Evolutionary conservation across 2,113 vertebrate species (phyloP).

Genomic region (Datnioides undecimradiatus): DNA sequence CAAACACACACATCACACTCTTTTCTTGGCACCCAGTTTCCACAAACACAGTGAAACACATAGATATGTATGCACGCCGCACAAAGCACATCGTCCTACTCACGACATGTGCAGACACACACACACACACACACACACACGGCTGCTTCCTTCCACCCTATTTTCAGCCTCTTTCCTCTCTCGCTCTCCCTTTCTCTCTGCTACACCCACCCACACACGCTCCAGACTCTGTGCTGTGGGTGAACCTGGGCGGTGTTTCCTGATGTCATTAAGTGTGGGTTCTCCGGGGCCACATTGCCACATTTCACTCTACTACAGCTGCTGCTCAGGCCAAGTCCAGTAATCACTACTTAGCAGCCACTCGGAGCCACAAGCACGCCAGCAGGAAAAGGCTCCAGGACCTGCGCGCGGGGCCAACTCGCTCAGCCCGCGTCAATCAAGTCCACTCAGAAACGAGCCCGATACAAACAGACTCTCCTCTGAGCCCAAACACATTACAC

Average conservation of each 20-base stretch:
- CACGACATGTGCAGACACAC: slow-evolving; percentile 25
- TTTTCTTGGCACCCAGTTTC: neutral
- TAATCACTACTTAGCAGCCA: slow-evolving; percentile 75
- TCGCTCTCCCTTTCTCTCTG: slow-evolving; percentile 1
- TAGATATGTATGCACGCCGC: neutral
- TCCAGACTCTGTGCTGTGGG: slow-evolving; percentile 55
- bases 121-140: slow-evolving; percentile 11
- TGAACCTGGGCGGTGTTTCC: slow-evolving; percentile 73
- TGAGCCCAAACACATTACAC: slow-evolving; percentile 39
- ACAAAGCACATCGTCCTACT: neutral
- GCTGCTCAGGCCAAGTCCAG: slow-evolving; percentile 62
- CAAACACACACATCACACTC: neutral
- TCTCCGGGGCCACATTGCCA: slow-evolving; percentile 66
- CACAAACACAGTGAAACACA: neutral
- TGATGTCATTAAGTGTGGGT: slow-evolving; percentile 69
- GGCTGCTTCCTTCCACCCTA: neutral
- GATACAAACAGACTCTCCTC: slow-evolving; percentile 34
- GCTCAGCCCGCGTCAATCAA: slow-evolving; percentile 53
- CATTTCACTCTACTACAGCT: slow-evolving; percentile 62
- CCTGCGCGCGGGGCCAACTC: slow-evolving; percentile 24
- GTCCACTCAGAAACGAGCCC: slow-evolving; percentile 44
- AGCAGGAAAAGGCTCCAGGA: slow-evolving; percentile 43
- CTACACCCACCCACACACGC: slow-evolving; percentile 33
- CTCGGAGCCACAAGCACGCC: slow-evolving; percentile 55
- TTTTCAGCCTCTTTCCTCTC: slow-evolving; percentile 45